Evolutionary conservation across 2,113 vertebrate species (phyloP), one percentile per base, ranked within the genome.

Genomic region (Synchiropus splendidus): DNA sequence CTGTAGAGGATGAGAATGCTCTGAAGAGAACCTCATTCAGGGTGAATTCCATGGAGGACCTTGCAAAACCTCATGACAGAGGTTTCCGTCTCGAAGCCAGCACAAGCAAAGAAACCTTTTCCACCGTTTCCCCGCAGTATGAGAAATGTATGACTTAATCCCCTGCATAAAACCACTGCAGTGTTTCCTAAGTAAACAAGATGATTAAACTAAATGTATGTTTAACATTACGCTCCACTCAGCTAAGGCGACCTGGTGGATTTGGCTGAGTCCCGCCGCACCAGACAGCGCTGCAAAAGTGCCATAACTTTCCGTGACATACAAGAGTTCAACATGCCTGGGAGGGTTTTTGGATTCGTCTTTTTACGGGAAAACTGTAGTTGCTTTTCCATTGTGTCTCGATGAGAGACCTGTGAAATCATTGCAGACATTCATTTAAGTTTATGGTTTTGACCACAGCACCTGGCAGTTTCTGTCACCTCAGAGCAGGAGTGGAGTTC

Each of bases 71-170:
- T 51, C 16, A 32, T 52, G 50, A 58, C 47, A 6, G 42, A 57
- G 36, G 36, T 45, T n/a, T 32, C 57, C 0, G 9, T 32, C 48
- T 58, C 39, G 2, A 9, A 51, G 47, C 62, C 60, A 63, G 54
- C 40, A 30, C 59, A 57, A 65, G 41, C 59, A 65, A 57, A 63
- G 39, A 48, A 39, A 65, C 18, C 42, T 58, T 45, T 32, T 18
- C 41, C 48, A 32, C 45, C 33, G 30, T 34, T 60, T 45, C 37
- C 44, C 15, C 31, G 18, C 15, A 48, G 45, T 46, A 61, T 43
- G 55, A 43, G 57, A 1, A 38, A 42, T 41, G 33, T 34, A 18
- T 51, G 5, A 30, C 55, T 36, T 31, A 32, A 54, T 51, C 16
- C 48, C 32, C 36, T 15, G 51, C 9, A 49, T 54, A 44, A 58